These are phyloP conservation scores for Hystrix cristata DNA, from an alignment of 2,113 vertebrate genomes.

Conservation along the genomic window DNA sequence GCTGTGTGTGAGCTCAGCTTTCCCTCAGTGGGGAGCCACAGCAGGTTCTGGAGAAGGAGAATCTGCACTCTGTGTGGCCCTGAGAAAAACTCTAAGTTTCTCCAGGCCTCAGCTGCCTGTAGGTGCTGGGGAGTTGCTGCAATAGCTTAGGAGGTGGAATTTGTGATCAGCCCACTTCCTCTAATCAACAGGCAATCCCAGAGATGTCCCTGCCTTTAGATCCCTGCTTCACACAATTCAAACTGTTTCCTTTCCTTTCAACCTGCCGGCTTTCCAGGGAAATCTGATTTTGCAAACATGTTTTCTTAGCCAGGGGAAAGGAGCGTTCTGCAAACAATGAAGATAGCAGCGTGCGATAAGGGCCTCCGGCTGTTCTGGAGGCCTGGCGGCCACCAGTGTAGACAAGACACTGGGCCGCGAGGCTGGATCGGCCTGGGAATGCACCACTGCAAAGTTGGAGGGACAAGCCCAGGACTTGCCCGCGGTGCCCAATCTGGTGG, in stretches of 20 bases:
- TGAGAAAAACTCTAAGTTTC: not conserved
- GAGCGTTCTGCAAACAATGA: conserved; percentile 62
- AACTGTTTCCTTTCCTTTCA: conserved; percentile 76
- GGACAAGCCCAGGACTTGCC: not conserved
- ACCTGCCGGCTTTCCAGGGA: conserved; percentile 76
- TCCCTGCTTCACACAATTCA: conserved; percentile 64
- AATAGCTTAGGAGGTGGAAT: not conserved
- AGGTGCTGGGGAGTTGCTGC: not conserved
- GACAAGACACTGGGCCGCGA: not conserved
- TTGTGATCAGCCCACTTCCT: not conserved
- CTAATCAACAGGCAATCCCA: not conserved
- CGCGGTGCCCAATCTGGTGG: fast-evolving
- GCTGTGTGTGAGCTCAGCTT: not conserved
- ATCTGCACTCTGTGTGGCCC: not conserved
- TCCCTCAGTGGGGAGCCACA: not conserved
- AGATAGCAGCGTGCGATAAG: conserved; percentile 49
- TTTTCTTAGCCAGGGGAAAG: conserved; percentile 79
- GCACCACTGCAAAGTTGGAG: not conserved
- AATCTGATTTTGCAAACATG: conserved; percentile 81
- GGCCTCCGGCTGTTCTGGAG: not conserved
- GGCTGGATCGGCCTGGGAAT: not conserved
- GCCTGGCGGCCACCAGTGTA: not conserved
- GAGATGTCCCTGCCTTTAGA: conserved; percentile 35
- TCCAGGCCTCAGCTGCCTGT: not conserved
- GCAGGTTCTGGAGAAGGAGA: conserved; percentile 31